Evolutionary conservation across 2,113 vertebrate genomes (phyloP).

Genomic region (Hassar affinis): DNA sequence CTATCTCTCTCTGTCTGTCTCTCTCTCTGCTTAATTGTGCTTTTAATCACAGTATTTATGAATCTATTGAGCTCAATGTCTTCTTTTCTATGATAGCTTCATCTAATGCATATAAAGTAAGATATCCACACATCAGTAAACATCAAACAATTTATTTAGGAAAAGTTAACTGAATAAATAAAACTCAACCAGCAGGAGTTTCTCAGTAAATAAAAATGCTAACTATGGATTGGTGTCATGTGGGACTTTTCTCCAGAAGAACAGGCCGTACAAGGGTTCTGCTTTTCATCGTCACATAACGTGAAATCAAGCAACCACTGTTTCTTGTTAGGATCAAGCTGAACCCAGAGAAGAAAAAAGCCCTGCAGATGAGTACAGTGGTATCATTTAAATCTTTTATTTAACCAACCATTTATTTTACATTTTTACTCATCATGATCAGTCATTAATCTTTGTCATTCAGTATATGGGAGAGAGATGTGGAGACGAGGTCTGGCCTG

Average conservation of each 20-base stretch:
- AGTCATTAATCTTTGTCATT: slow-evolving; percentile 70
- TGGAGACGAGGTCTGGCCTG: slow-evolving; percentile 49
- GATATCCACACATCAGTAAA: slow-evolving; percentile 15
- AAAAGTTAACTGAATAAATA: slow-evolving; percentile 22
- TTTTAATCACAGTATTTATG: slow-evolving; percentile 41
- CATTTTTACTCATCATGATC: slow-evolving; percentile 60
- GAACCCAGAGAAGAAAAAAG: background rate
- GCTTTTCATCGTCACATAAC: background rate
- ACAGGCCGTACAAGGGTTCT: background rate
- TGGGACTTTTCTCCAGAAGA: background rate
- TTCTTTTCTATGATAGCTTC: slow-evolving; percentile 22
- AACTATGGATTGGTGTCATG: background rate
- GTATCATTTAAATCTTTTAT: slow-evolving; percentile 57
- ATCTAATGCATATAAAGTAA: slow-evolving; percentile 38
- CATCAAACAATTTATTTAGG: slow-evolving; percentile 16
- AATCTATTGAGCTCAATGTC: slow-evolving; percentile 20
- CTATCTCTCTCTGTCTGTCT: slow-evolving; percentile 4
- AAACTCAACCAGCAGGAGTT: slow-evolving; percentile 5
- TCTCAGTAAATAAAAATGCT: slow-evolving; percentile 14
- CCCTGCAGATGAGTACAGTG: slow-evolving; percentile 56
- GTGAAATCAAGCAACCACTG: background rate
- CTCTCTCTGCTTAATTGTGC: slow-evolving; percentile 44
- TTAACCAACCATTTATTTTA: slow-evolving; percentile 68
- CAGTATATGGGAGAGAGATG: slow-evolving; percentile 41
- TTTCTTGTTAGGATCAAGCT: background rate